A percentile compares a stretch with the other conserved stretches of the same genome.
Conservation (phyloP, 2,797 vertebrate species). For the Falco columbarius region DNA sequence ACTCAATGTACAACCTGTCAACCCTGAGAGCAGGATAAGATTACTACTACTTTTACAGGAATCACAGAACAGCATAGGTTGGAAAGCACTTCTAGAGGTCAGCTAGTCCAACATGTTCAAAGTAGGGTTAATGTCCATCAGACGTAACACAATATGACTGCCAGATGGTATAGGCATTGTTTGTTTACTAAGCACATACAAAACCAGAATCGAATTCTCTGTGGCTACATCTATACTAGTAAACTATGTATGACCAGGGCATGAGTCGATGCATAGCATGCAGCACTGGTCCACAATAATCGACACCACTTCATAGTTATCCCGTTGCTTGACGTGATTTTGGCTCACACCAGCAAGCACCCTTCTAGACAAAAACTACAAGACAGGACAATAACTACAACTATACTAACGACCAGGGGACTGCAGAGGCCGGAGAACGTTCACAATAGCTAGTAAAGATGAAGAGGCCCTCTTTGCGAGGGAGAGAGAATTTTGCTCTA, state of each 20-base stretch:
- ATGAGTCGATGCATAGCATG: accelerated
- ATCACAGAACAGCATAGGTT: not conserved
- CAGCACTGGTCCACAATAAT: not conserved
- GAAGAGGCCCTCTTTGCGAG: accelerated
- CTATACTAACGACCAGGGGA: not conserved
- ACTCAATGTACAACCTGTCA: not conserved
- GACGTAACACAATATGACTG: not conserved
- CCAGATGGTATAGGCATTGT: not conserved
- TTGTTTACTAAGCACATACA: not conserved
- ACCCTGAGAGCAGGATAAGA: not conserved
- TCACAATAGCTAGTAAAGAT: not conserved
- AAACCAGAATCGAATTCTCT: not conserved
- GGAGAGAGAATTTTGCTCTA: not conserved
- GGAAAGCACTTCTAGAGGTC: not conserved
- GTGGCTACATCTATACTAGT: not conserved
- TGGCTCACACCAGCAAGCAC: not conserved
- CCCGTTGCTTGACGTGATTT: not conserved
- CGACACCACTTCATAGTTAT: not conserved
- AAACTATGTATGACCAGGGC: not conserved
- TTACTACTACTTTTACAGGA: not conserved
- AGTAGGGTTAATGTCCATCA: not conserved
- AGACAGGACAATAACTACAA: not conserved
- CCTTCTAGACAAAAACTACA: not conserved
- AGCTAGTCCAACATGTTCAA: not conserved
- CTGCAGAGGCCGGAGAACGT: not conserved